These are phyloP conservation scores for Brachynemurus nebulosus DNA, from an alignment of 2,888 invertebrate species.

Conservation along the genomic window DNA sequence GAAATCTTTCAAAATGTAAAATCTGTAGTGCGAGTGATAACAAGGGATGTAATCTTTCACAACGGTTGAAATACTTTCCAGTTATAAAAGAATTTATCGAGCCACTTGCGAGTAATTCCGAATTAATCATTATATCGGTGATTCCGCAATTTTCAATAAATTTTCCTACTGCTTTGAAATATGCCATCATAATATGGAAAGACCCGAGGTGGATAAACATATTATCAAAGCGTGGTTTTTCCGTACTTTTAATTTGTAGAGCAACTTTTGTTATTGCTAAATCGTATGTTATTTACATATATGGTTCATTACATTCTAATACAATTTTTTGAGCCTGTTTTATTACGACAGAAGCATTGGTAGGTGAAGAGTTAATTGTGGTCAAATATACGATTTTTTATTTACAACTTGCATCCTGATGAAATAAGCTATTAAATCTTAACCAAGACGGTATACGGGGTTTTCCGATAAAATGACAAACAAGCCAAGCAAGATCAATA, in stretches of 20 bases:
- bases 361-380: constrained; percentile 10
- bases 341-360: constrained; percentile 16
- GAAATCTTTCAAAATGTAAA: constrained; percentile 10
- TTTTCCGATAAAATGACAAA: constrained; percentile 7
- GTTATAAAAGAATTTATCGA: constrained; percentile 7
- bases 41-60: constrained; percentile 9
- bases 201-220: constrained; percentile 19
- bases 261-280: constrained; percentile 22
- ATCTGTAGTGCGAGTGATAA: constrained; percentile 7
- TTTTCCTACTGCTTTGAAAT: constrained; percentile 22
- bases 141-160: constrained; percentile 14
- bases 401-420: neutral
- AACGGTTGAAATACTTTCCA: constrained; percentile 12
- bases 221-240: constrained; percentile 16
- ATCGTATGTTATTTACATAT: constrained; percentile 20
- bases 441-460: constrained; percentile 5
- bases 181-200: constrained; percentile 19
- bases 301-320: constrained; percentile 11
- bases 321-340: constrained; percentile 8
- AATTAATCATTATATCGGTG: constrained; percentile 10
- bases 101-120: constrained; percentile 9
- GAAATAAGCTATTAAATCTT: neutral
- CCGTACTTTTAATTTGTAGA: constrained; percentile 19
- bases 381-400: neutral
- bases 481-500: constrained; percentile 11